Evolutionary conservation across 92 coral and sea anemone genomes (phyloP), one percentile per base, ranked within the genome.

Genomic region (Porites lobata): DNA sequence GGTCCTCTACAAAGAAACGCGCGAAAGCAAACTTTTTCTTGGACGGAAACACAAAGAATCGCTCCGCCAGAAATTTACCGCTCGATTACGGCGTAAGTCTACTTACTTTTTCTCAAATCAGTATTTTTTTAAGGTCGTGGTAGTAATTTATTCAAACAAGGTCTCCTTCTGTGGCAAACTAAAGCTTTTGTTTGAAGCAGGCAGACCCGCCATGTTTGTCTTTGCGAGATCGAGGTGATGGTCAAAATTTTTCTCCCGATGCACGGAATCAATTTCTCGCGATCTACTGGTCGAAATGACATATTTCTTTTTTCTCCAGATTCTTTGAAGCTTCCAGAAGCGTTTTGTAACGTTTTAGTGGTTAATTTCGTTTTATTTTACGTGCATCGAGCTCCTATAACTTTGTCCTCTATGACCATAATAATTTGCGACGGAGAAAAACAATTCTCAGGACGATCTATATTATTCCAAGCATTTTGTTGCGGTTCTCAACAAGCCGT

Each of bases 181-280:
- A 76, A 63, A 75, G 86, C 89, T 85, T 65, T 72, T 72, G 90
- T 78, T 80, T 61, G 32, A 53, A 21, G 38, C 61, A 63, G 86
- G 26, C 68, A 4, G 58, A 24, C 91, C 84, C 93, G 88, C 93
- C 93, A 86, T 90, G 91, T 90, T 92, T 86, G 85, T 90, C 86
- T 71, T 69, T 58, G 52, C 89, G 89, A 82, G 79, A 51, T 88
- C 17, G 50, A 64, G 87, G 64, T 76, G 86, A 64, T 71, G 65
- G 70, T 20, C 72, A 24, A 59, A 52, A 50, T 64, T 80, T 77
- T 52, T 38, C 21, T 63, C 78, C 7, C 85, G 76, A 83, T 89
- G 87, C 92, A 89, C 92, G 92, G 72, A 89, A 89, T 75, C 88
- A 13, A 14, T 57, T 54, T 88, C 87, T 88, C 91, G 78, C 83